These are phyloP conservation scores for Oxyscelio sp. DNA, from an alignment of 2,888 invertebrate genomes.

Conservation along the genomic window DNA sequence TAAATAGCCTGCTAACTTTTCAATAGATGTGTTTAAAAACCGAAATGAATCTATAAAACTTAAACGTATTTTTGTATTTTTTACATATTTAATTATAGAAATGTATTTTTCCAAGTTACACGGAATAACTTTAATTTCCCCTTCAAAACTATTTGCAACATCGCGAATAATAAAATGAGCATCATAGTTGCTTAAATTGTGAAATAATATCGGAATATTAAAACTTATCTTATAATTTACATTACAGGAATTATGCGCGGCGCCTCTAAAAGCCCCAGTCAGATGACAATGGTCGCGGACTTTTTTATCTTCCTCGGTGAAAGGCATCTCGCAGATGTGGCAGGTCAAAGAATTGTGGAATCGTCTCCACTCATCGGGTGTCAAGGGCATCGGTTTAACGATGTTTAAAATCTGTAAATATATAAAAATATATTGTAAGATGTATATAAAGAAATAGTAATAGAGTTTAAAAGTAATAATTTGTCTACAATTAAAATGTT, in stretches of 20 bases:
- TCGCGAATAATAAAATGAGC: constrained; percentile 41
- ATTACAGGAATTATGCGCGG: constrained; percentile 72
- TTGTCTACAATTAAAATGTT: too few species aligned
- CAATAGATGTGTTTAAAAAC: constrained; percentile 26
- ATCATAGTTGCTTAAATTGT: constrained; percentile 76
- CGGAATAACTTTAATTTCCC: constrained; percentile 78
- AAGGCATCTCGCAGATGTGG: constrained; percentile 32
- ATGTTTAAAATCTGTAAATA: constrained; percentile 7
- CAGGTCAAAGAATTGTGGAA: constrained; percentile 14
- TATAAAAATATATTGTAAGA: too few species aligned
- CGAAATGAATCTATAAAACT: constrained; percentile 45
- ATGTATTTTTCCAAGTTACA: constrained; percentile 83
- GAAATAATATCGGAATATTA: constrained; percentile 74
- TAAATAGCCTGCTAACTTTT: constrained; percentile 32
- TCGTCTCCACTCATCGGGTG: constrained; percentile 5
- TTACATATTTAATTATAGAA: constrained; percentile 32
- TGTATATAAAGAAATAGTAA: too few species aligned
- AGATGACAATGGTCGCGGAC: constrained; percentile 38
- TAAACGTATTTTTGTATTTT: constrained; percentile 15
- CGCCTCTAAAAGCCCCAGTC: constrained; percentile 62
- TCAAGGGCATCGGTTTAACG: constrained; percentile 11
- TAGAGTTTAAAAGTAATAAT: too few species aligned
- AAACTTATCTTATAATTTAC: constrained; percentile 58
- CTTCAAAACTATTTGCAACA: constrained; percentile 47
- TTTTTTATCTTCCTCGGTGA: constrained; percentile 6